Conservation (phyloP, 2,888 invertebrate genomes). For the Megamerina dolium region DNA sequence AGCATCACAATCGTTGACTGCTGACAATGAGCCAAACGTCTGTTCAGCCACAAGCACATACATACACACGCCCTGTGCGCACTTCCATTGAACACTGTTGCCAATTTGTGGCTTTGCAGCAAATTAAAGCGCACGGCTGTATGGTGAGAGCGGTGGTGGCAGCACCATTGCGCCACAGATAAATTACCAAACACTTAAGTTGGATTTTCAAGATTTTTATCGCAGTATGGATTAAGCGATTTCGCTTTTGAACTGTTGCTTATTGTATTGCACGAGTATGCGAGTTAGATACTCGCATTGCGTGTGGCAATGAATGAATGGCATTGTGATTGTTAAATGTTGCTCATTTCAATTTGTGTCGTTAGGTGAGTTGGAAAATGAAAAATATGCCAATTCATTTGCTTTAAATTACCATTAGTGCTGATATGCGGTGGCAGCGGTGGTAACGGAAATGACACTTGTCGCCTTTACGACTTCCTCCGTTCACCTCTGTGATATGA, state of each 20-base stretch:
- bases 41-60: slow-evolving; percentile 20
- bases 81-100: not conserved
- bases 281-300: too few species aligned
- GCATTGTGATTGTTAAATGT: slow-evolving; percentile 6
- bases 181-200: slow-evolving; percentile 48
- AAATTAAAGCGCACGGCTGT: slow-evolving; percentile 4
- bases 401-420: slow-evolving; percentile 43
- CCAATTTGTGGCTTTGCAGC: slow-evolving; percentile 31
- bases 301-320: too few species aligned
- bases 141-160: too few species aligned
- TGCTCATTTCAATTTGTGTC: slow-evolving; percentile 26
- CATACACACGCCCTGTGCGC: not conserved
- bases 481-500: not conserved
- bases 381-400: slow-evolving; percentile 48
- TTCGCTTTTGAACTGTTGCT: slow-evolving; percentile 8
- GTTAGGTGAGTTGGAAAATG: slow-evolving; percentile 28
- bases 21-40: slow-evolving; percentile 43
- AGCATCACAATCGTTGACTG: slow-evolving; percentile 38
- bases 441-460: slow-evolving; percentile 3
- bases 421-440: slow-evolving; percentile 24
- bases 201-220: slow-evolving; percentile 48
- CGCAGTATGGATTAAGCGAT: slow-evolving; percentile 22
- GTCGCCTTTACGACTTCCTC: slow-evolving; percentile 7
- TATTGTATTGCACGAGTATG: slow-evolving; percentile 10
- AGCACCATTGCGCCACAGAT: slow-evolving; percentile 27